Evolutionary conservation across 2,888 invertebrate species (phyloP).

Genomic region (Salticus scenicus): DNA sequence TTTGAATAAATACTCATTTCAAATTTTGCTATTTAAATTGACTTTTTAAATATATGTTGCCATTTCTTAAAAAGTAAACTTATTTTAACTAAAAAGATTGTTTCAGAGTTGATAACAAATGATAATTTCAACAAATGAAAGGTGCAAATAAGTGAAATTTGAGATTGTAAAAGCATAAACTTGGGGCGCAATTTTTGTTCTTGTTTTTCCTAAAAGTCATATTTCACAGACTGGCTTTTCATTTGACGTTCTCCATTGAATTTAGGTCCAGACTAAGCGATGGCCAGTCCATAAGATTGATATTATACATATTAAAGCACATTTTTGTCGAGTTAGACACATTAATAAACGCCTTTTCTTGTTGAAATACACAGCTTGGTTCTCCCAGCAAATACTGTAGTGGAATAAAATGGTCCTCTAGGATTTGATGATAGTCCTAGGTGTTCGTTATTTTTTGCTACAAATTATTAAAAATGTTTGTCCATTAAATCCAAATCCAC

Average conservation of each 20-base stretch:
- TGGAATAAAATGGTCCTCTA: not conserved
- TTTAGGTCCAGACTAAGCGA: not conserved
- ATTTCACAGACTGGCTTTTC: too few species aligned
- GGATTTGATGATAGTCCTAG: not conserved
- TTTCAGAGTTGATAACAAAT: too few species aligned
- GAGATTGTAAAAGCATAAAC: too few species aligned
- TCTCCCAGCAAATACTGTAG: not conserved
- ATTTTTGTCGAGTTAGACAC: not conserved
- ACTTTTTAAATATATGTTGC: too few species aligned
- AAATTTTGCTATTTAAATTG: too few species aligned
- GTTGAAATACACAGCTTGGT: not conserved
- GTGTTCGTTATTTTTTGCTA: not conserved
- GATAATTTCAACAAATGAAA: too few species aligned
- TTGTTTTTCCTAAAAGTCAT: too few species aligned
- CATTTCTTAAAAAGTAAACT: too few species aligned
- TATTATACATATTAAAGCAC: not conserved
- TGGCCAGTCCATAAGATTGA: not conserved
- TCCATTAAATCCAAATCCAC: not conserved
- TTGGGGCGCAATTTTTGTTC: too few species aligned
- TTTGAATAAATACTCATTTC: too few species aligned
- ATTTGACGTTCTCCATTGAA: not conserved
- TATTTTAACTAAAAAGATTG: too few species aligned
- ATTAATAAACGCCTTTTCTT: not conserved
- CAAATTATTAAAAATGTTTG: not conserved
- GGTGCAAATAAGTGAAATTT: too few species aligned